phyloP scores from a whole-genome alignment of 2,888 invertebrate species.

The Pollenia amentaria region DNA sequence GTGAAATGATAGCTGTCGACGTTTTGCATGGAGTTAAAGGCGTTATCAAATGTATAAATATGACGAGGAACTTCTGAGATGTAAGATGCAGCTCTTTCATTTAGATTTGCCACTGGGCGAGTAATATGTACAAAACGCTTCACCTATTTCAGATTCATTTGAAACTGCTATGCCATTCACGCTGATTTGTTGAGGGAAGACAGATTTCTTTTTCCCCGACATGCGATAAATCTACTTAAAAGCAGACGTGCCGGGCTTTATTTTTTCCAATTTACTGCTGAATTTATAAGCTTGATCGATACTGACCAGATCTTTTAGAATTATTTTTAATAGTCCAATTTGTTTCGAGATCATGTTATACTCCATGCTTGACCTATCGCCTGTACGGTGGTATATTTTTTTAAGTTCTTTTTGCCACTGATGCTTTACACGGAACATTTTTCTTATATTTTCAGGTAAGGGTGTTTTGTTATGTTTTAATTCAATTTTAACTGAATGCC shows the following conservation, averaged over 20 bases:
- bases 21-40: constrained; percentile 5
- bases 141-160: no score
- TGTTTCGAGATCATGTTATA: constrained; percentile 31
- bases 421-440: not conserved
- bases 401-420: constrained; percentile 19
- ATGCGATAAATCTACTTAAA: not conserved
- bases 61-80: not conserved
- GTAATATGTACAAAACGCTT: no score
- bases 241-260: constrained; percentile 13
- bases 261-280: constrained; percentile 13
- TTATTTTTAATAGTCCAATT: constrained; percentile 28
- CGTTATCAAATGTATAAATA: constrained; percentile 30
- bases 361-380: not conserved
- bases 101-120: not conserved
- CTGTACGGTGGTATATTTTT: constrained; percentile 14
- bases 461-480: not conserved
- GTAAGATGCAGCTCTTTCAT: not conserved
- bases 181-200: not conserved
- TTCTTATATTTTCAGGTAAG: constrained; percentile 17
- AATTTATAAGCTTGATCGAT: constrained; percentile 24
- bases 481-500: not conserved
- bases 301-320: constrained; percentile 16
- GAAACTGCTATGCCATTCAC: not conserved
- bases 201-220: not conserved
- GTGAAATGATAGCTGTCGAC: constrained; percentile 24